phyloP scores from a whole-genome alignment of 2,888 invertebrate species.

The Athetis lepigone region DNA sequence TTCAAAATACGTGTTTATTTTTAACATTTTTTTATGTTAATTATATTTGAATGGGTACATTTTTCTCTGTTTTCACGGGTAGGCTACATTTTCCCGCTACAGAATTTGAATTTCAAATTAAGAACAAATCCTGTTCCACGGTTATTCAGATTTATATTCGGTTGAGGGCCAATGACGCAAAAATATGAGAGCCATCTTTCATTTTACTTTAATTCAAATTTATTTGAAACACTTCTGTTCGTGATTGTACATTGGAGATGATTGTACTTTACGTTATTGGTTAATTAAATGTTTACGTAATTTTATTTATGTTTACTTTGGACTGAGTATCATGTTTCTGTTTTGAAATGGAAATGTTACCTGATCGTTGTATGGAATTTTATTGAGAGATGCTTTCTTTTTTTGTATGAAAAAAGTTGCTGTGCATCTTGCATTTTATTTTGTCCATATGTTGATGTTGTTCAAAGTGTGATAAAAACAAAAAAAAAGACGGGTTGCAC shows the following conservation, averaged over 20 bases:
- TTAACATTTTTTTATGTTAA: conserved; percentile 80
- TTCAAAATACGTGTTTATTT: conserved; percentile 79
- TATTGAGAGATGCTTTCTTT: neutral
- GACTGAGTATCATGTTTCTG: conserved; percentile 32
- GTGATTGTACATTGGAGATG: conserved; percentile 64
- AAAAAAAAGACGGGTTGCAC: no score
- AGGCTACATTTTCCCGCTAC: conserved; percentile 80
- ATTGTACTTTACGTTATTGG: conserved; percentile 62
- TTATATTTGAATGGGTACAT: conserved; percentile 83
- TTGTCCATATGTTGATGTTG: no score
- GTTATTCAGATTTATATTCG: conserved; percentile 84
- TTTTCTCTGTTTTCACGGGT: conserved; percentile 80
- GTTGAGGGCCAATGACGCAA: conserved; percentile 82
- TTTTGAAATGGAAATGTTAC: conserved; percentile 14
- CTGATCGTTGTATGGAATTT: conserved; percentile 5
- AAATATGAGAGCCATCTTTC: conserved; percentile 85
- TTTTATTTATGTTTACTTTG: conserved; percentile 45
- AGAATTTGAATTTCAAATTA: conserved; percentile 86
- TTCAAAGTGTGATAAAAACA: no score
- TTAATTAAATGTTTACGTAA: conserved; percentile 61
- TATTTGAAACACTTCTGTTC: conserved; percentile 74
- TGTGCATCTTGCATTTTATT: no score
- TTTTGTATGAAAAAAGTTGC: no score
- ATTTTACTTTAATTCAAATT: conserved; percentile 78
- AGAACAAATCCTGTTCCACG: conserved; percentile 81